Percentiles rank a stretch among this genome's conserved stretches.
phyloP scores from a whole-genome alignment of 2,797 vertebrate genomes.

The Xenentodon cancila region DNA sequence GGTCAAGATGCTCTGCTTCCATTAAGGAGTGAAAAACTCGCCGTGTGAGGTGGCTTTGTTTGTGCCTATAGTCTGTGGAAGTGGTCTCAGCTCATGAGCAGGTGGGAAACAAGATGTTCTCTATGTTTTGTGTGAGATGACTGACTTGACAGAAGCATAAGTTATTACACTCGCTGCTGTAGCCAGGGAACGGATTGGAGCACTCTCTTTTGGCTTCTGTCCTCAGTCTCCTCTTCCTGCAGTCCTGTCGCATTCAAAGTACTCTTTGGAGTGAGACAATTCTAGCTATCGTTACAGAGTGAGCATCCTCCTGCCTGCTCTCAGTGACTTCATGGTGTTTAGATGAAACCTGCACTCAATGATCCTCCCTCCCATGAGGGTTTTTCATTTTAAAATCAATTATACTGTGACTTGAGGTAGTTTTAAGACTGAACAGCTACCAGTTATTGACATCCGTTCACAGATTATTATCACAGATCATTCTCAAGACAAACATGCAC shows the following conservation, averaged over 20 bases:
- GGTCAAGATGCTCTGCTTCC: conserved; percentile 14
- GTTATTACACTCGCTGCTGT: conserved; percentile 24
- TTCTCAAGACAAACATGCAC: not conserved
- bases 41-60: not conserved
- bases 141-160: conserved; percentile 14
- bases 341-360: conserved; percentile 26
- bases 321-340: not conserved
- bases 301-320: conserved; percentile 19
- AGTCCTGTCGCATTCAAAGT: conserved; percentile 27
- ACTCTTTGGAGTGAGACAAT: not conserved
- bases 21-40: not conserved
- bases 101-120: conserved; percentile 49
- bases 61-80: not conserved
- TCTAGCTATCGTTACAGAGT: conserved; percentile 15
- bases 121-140: conserved; percentile 24
- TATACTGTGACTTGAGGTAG: not conserved
- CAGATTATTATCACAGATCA: conserved; percentile 1
- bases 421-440: conserved; percentile 20
- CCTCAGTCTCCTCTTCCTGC: conserved; percentile 15
- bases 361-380: conserved; percentile 8
- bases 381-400: conserved; percentile 33
- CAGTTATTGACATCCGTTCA: conserved; percentile 16
- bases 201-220: conserved; percentile 10
- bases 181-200: conserved; percentile 31
- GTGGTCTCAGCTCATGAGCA: conserved; percentile 2